Base-by-base conservation (phyloP, 1,140 invertebrate species). In the Tetramorium simillimum region DNA sequence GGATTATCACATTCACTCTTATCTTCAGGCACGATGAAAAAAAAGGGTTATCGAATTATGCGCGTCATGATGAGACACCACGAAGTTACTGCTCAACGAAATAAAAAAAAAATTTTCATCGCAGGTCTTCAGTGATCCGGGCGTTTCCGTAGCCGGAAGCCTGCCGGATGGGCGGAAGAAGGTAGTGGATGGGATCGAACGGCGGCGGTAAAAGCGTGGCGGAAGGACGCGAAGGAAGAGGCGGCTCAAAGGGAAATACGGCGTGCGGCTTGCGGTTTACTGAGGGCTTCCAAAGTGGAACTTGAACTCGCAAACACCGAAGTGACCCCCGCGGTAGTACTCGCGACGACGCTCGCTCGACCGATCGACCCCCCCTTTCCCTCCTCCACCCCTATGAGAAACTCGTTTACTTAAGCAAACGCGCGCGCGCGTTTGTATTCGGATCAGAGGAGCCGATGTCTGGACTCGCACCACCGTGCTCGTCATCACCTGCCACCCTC, bases 381-480 rank as follows among this genome's bases (percentile, higher is more conserved):
- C 33, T 2, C 28, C n/a, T n/a, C n/a, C n/a, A n/a, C 33, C 33
- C 33, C 33, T 4, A 4, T n/a, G 49, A 58, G 88, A 80, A 89
- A 82, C 89, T 85, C 81, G 88, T 90, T 90, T 90, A 77, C 88
- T 82, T 88, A 88, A 67, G 69, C 75, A 80, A 75, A 60, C 18
- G 46, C 7, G 14, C 21, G 65, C 56, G 62, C 53, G 65, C 65
- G 86, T 88, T 88, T 88, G 86, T 89, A 72, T 80, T 76, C 73
- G 60, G 75, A 90, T 81, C 76, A 75, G 80, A 73, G 65, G 14
- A 28, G 51, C 21, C 67, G 82, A 87, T 89, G 82, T 49, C 76
- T 70, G 28, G 24, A 18, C 28, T 33, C 60, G 58, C 53, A 24
- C 40, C 49, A 7, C 12, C 33, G 46, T 75, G 51, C 51, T 7